Evolutionary conservation across 2,888 invertebrate species (phyloP).

Genomic region (Halocaridina rubra): DNA sequence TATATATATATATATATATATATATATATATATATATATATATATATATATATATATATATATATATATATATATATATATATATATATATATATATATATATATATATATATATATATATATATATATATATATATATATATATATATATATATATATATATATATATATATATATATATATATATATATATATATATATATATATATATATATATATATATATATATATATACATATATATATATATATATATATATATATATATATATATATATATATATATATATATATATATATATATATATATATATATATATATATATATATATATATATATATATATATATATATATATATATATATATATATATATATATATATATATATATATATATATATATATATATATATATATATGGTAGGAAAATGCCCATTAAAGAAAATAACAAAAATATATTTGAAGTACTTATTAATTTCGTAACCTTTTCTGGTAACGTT

Average conservation of each 20-base stretch:
- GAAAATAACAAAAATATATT: too few relatives aligned
- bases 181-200: not conserved
- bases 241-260: not conserved
- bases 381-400: slow-evolving; percentile 2
- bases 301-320: not conserved
- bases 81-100: not conserved
- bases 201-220: not conserved
- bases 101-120: not conserved
- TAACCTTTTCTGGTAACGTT: too few relatives aligned
- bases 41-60: not conserved
- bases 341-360: not conserved
- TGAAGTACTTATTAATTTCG: too few relatives aligned
- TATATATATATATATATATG: slow-evolving; percentile 5
- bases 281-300: not conserved
- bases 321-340: not conserved
- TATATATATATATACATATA: not conserved
- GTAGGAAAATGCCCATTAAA: not conserved
- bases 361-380: not conserved
- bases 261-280: not conserved
- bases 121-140: not conserved
- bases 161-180: not conserved
- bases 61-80: not conserved
- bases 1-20: not conserved
- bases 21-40: not conserved
- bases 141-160: slow-evolving; percentile 13